Percentiles rank a stretch among this genome's conserved stretches.
Conservation (phyloP, 1,140 invertebrate species). For the Drosophila micromelanica region DNA sequence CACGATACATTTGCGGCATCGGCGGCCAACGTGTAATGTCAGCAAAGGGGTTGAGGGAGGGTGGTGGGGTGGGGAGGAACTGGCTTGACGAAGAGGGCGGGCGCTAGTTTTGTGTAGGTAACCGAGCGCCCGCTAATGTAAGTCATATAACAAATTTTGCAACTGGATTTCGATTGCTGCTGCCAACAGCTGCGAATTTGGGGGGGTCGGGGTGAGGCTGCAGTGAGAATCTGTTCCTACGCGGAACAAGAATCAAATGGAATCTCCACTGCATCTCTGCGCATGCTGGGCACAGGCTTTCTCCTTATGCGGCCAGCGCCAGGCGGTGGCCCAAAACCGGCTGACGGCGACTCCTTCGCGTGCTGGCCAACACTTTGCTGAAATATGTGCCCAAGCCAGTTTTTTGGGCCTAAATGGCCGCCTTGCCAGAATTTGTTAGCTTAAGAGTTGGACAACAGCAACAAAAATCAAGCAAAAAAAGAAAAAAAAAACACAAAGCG, state of each 20-base stretch:
- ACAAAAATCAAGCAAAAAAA: conserved; percentile 20
- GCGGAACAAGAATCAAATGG: conserved; percentile 43
- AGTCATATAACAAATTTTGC: conserved; percentile 75
- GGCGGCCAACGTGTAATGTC: conserved; percentile 41
- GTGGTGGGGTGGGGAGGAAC: neutral
- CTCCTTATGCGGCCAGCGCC: conserved; percentile 55
- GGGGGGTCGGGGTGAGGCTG: neutral
- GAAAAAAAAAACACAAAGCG: conserved; percentile 56
- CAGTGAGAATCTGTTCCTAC: conserved; percentile 30
- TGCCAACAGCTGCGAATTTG: conserved; percentile 7
- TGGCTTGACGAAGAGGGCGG: conserved; percentile 8
- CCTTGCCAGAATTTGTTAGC: conserved; percentile 79
- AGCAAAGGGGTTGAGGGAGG: conserved; percentile 3
- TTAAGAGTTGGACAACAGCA: conserved; percentile 48
- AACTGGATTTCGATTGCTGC: conserved; percentile 32
- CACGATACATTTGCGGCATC: conserved; percentile 52
- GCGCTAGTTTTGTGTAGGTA: conserved; percentile 19
- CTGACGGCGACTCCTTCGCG: conserved; percentile 62
- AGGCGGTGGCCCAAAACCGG: conserved; percentile 46
- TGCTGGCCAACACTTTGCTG: conserved; percentile 71
- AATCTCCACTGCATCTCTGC: conserved; percentile 16
- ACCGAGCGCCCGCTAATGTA: conserved; percentile 60
- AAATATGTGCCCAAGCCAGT: conserved; percentile 80
- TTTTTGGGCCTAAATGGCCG: conserved; percentile 54
- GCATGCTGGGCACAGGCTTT: conserved; percentile 57